Percentiles rank a stretch among this genome's conserved stretches.
These are phyloP conservation scores for Pollimyrus isidori DNA, from an alignment of 2,113 vertebrate species.

Conservation along the genomic window DNA sequence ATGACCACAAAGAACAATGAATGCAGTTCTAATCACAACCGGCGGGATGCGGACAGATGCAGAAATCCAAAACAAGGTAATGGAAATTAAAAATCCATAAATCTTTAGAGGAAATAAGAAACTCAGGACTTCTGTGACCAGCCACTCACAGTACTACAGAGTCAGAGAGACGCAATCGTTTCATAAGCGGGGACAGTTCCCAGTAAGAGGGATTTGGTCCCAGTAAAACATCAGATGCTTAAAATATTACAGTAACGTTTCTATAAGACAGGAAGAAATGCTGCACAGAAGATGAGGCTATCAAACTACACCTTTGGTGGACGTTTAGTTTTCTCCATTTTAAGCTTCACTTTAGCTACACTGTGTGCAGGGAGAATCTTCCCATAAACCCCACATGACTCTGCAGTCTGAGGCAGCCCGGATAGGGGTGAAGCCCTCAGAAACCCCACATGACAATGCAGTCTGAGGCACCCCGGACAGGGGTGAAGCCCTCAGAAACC, in stretches of 20 bases:
- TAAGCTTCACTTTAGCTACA: not conserved
- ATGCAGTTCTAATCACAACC: not conserved
- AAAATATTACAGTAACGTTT: not conserved
- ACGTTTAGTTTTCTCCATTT: not conserved
- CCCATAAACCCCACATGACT: not conserved
- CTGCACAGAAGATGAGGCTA: not conserved
- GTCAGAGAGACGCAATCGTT: not conserved
- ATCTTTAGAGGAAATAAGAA: not conserved
- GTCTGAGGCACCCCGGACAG: not conserved
- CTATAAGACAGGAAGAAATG: not conserved
- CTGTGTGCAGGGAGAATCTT: not conserved
- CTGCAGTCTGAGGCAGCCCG: too few relatives aligned
- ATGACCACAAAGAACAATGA: not conserved
- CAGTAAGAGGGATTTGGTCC: not conserved
- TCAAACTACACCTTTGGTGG: not conserved
- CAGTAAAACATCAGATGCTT: not conserved
- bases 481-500: not conserved
- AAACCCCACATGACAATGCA: not conserved
- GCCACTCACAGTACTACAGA: not conserved
- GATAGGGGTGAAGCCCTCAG: not conserved
- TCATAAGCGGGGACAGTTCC: not conserved
- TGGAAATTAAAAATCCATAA: not conserved
- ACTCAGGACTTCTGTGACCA: not conserved
- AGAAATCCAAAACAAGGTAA: not conserved
- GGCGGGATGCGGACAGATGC: not conserved